Evolutionary conservation across 2,797 vertebrate genomes (phyloP).

Genomic region (Artibeus lituratus): DNA sequence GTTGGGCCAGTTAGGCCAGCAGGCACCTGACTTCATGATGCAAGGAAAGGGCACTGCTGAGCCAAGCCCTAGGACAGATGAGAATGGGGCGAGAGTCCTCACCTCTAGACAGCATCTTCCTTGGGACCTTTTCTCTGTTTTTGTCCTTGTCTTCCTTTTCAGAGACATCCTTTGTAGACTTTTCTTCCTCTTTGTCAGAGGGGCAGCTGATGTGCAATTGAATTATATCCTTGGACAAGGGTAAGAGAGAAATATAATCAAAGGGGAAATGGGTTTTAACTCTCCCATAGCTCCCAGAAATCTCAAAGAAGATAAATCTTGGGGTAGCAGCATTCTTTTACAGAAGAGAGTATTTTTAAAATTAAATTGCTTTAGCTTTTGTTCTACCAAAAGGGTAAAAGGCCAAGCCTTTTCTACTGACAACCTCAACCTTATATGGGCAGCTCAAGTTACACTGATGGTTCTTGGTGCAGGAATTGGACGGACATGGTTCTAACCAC

Average conservation of each 20-base stretch:
- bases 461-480: neutral
- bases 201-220: conserved; percentile 98
- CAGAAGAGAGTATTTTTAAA: conserved; percentile 6
- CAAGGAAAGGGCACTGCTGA: neutral
- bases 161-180: conserved; percentile 92
- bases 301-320: conserved; percentile 21
- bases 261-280: conserved; percentile 26
- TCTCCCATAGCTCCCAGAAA: neutral
- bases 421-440: neutral
- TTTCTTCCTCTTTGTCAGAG: conserved; percentile 98
- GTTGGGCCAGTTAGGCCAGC: neutral
- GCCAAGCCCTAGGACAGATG: neutral
- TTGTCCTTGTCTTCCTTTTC: conserved; percentile 98
- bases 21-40: neutral
- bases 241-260: conserved; percentile 24
- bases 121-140: conserved; percentile 93
- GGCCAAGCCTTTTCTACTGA: neutral
- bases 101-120: conserved; percentile 98
- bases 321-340: conserved; percentile 1
- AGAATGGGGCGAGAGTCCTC: conserved; percentile 63
- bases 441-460: conserved; percentile 21
- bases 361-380: conserved; percentile 45
- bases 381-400: neutral
- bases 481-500: neutral
- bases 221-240: conserved; percentile 91